These are phyloP conservation scores for Synaphobranchus kaupii DNA, from an alignment of 2,797 vertebrate species.

Conservation along the genomic window DNA sequence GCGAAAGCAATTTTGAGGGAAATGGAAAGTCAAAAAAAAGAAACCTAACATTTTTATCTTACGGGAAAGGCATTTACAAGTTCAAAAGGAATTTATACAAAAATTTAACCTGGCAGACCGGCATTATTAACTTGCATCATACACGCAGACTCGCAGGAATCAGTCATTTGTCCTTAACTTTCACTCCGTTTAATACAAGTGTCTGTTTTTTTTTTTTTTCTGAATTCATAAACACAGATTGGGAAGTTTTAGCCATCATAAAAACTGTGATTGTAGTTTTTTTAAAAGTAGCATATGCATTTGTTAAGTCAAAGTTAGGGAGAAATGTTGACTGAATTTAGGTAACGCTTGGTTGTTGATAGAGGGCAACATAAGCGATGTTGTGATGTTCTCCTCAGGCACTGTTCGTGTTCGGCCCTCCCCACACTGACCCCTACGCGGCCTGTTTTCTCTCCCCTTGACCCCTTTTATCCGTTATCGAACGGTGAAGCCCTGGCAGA, in stretches of 20 bases:
- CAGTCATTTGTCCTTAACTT: neutral
- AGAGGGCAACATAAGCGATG: neutral
- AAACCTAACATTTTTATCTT: neutral
- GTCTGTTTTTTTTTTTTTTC: neutral
- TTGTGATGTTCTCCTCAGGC: neutral
- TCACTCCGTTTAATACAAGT: no score
- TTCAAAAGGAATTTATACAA: neutral
- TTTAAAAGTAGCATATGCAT: neutral
- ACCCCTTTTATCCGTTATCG: constrained; percentile 4
- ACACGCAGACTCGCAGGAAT: neutral
- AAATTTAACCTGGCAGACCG: neutral
- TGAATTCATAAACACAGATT: neutral
- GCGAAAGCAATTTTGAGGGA: neutral
- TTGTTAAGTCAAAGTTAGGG: neutral
- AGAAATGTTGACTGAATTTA: neutral
- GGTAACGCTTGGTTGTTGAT: neutral
- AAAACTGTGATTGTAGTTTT: neutral
- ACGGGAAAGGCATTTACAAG: neutral
- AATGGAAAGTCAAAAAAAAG: neutral
- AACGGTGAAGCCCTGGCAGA: constrained; percentile 4
- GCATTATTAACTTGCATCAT: neutral
- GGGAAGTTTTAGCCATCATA: neutral
- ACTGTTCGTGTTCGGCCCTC: neutral
- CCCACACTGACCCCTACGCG: neutral
- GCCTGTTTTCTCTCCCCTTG: neutral